Conservation (phyloP, 2,113 vertebrate genomes). For the Spea bombifrons region DNA sequence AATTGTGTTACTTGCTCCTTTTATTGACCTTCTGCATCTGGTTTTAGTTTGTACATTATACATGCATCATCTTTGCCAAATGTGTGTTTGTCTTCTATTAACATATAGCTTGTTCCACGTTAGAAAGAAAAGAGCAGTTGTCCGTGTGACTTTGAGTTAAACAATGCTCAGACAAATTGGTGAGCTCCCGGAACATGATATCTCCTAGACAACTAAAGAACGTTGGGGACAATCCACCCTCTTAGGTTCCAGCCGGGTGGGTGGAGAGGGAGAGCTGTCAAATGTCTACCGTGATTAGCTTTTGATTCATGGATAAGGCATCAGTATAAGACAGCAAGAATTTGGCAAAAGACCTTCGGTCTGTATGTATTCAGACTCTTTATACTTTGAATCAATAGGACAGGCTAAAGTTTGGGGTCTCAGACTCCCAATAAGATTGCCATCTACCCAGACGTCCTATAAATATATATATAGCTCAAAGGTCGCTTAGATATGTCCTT, state of each 20-base stretch:
- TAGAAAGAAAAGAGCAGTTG: constrained; percentile 54
- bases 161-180: constrained; percentile 56
- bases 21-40: constrained; percentile 40
- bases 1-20: too few relatives aligned
- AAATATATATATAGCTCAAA: too few relatives aligned
- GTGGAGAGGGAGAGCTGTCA: constrained; percentile 5
- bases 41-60: background rate
- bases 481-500: too few relatives aligned
- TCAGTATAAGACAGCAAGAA: background rate
- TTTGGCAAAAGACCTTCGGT: too few relatives aligned
- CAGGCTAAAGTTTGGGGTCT: too few relatives aligned
- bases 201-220: constrained; percentile 53
- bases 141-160: constrained; percentile 48
- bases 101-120: constrained; percentile 36
- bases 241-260: constrained; percentile 16
- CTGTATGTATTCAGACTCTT: too few relatives aligned
- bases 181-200: constrained; percentile 31
- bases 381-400: too few relatives aligned
- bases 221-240: constrained; percentile 50
- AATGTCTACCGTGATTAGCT: constrained; percentile 15
- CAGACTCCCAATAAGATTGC: too few relatives aligned
- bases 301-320: constrained; percentile 10
- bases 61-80: background rate
- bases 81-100: background rate
- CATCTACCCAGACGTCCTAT: too few relatives aligned